Conservation (phyloP, 1,140 invertebrate species). For the Saccostrea echinata region DNA sequence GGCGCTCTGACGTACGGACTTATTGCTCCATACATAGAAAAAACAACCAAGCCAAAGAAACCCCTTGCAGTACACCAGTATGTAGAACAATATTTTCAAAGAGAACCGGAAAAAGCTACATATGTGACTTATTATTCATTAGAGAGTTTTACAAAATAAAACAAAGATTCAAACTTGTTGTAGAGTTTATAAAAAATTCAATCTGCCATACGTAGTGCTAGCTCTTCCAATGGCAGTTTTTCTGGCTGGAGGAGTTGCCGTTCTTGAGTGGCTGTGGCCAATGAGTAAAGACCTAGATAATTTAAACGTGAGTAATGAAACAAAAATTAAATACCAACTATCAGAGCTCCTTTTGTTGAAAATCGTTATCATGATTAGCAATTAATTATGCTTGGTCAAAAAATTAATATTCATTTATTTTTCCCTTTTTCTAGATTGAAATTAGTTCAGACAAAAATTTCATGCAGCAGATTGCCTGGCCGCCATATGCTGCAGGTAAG, state of each 20-base stretch:
- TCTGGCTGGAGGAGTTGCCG: slow-evolving; percentile 51
- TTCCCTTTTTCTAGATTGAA: background rate
- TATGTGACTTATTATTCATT: background rate
- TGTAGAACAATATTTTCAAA: slow-evolving; percentile 34
- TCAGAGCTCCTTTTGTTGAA: too few species aligned
- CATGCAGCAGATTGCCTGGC: slow-evolving; percentile 60
- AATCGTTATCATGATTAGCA: too few species aligned
- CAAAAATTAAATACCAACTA: too few species aligned
- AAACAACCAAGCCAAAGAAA: slow-evolving; percentile 59
- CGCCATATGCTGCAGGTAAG: slow-evolving; percentile 65
- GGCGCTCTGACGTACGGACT: slow-evolving; percentile 70
- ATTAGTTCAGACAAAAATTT: background rate
- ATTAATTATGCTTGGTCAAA: too few species aligned
- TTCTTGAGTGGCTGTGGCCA: slow-evolving; percentile 65
- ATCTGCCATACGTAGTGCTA: slow-evolving; percentile 62
- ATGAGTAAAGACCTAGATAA: slow-evolving; percentile 61
- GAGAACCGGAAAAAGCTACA: too few species aligned
- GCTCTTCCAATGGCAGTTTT: slow-evolving; percentile 54
- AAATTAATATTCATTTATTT: background rate
- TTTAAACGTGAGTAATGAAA: slow-evolving; percentile 54
- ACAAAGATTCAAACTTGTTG: background rate
- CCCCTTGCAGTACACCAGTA: slow-evolving; percentile 60
- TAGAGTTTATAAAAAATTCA: slow-evolving; percentile 63
- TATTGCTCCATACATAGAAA: slow-evolving; percentile 57
- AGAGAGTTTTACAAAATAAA: background rate